Percentiles rank a stretch among this genome's conserved stretches.
These are phyloP conservation scores for Adineta ricciae DNA, from an alignment of 2,888 invertebrate genomes.

Conservation along the genomic window DNA sequence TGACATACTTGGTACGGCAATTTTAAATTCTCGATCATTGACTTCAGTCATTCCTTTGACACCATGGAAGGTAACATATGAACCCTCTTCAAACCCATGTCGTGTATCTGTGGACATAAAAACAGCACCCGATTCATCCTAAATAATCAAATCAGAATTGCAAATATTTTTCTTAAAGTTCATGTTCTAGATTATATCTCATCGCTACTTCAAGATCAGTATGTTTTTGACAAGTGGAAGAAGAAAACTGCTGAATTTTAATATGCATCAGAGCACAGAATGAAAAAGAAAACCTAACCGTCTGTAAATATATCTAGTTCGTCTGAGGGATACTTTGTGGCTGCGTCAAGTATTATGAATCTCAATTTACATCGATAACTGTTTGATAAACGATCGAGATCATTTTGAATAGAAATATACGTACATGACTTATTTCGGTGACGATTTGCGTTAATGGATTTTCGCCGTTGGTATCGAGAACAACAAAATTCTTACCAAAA, in stretches of 20 bases:
- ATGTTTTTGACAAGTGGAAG: too few relatives aligned
- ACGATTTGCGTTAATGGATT: conserved; percentile 40
- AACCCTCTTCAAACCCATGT: conserved; percentile 91
- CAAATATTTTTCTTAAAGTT: too few relatives aligned
- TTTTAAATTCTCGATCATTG: conserved; percentile 77
- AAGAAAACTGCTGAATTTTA: too few relatives aligned
- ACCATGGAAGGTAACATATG: conserved; percentile 87
- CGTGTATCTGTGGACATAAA: conserved; percentile 88
- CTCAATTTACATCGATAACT: too few relatives aligned
- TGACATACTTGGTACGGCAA: conserved; percentile 60
- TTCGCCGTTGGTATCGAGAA: conserved; percentile 81
- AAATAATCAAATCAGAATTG: not conserved
- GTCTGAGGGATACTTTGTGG: too few relatives aligned
- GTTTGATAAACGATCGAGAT: too few relatives aligned
- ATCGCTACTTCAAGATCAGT: too few relatives aligned
- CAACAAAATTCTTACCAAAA: conserved; percentile 78
- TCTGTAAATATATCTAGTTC: too few relatives aligned
- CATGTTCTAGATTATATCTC: too few relatives aligned
- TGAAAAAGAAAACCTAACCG: too few relatives aligned
- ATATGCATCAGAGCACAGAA: too few relatives aligned
- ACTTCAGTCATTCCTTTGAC: conserved; percentile 88
- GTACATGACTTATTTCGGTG: not conserved
- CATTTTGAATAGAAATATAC: not conserved
- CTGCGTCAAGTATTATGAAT: too few relatives aligned
- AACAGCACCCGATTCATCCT: conserved; percentile 66